Conservation (phyloP, 2,888 invertebrate species). For the Pristionchus mayeri region DNA sequence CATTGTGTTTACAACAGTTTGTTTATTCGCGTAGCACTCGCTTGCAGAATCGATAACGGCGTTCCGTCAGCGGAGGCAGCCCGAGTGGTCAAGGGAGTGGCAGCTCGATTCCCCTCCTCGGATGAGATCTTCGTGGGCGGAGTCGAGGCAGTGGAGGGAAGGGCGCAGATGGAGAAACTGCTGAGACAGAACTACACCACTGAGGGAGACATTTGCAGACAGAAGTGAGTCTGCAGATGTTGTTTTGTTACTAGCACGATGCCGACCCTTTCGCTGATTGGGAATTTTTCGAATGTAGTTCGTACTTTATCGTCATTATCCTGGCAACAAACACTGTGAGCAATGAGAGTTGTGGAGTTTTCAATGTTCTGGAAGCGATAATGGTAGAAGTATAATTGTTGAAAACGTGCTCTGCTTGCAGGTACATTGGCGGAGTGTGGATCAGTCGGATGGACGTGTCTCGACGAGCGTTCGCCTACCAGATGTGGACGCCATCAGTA, state of each 20-base stretch:
- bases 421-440: constrained; percentile 23
- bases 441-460: background rate
- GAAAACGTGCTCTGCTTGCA: background rate
- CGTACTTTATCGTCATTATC: too few relatives aligned
- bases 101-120: background rate
- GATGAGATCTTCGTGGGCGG: background rate
- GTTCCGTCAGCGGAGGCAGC: background rate
- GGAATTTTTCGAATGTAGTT: too few relatives aligned
- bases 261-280: too few relatives aligned
- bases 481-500: background rate
- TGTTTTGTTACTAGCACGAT: too few relatives aligned
- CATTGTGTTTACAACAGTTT: background rate
- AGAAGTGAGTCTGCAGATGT: constrained; percentile 3
- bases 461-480: background rate
- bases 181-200: constrained; percentile 21
- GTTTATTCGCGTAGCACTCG: too few relatives aligned
- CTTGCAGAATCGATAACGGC: background rate
- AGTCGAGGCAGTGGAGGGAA: constrained; percentile 33
- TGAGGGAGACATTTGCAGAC: background rate
- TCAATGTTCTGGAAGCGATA: too few relatives aligned
- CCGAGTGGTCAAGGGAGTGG: background rate
- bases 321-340: too few relatives aligned
- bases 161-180: constrained; percentile 1
- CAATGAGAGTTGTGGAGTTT: too few relatives aligned
- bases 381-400: too few relatives aligned